Evolutionary conservation across 1,140 invertebrate genomes (phyloP).

Genomic region (Myzus persicae): DNA sequence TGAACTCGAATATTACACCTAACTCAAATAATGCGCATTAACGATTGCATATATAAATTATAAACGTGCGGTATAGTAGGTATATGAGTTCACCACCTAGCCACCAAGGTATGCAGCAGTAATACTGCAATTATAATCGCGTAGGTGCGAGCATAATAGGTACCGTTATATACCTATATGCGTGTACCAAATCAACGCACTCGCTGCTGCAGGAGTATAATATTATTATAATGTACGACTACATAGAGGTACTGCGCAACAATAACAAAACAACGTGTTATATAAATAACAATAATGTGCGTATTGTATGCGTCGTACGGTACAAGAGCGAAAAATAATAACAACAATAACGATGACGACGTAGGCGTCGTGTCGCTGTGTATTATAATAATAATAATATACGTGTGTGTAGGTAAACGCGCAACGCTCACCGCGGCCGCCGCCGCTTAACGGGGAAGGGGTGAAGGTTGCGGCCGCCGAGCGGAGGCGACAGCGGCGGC

Average conservation of each 20-base stretch:
- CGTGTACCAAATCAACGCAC: neutral
- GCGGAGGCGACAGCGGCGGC: conserved; percentile 26
- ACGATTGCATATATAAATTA: neutral
- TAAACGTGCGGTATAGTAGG: too few relatives aligned
- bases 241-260: neutral
- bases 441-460: neutral
- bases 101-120: neutral
- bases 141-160: too few relatives aligned
- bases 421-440: neutral
- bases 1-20: too few relatives aligned
- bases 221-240: too few relatives aligned
- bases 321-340: neutral
- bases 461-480: neutral
- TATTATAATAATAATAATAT: neutral
- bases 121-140: too few relatives aligned
- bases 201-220: too few relatives aligned
- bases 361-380: neutral
- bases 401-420: neutral
- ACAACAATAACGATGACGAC: neutral
- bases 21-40: neutral
- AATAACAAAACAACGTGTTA: neutral
- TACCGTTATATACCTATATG: neutral
- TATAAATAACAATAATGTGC: neutral
- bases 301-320: neutral
- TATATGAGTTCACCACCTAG: neutral